A percentile compares a stretch with the other conserved stretches of the same genome.
Conservation (phyloP, 2,113 vertebrate genomes). For the Peromyscus californicus region DNA sequence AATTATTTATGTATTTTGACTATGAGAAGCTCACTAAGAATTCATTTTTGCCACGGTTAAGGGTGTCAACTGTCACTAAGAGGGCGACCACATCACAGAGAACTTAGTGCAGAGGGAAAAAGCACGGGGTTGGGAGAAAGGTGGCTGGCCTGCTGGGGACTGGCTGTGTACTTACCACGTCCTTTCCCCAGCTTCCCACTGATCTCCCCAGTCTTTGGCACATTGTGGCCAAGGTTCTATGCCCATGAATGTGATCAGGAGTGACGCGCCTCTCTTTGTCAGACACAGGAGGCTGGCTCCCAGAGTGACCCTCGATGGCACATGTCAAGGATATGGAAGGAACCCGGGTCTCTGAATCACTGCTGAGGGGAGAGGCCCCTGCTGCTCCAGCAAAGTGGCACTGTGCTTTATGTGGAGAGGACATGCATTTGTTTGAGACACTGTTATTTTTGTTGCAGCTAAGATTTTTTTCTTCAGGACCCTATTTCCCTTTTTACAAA, state of each 20-base stretch:
- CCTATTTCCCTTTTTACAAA: constrained; percentile 45
- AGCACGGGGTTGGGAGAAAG: not conserved
- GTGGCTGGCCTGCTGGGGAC: not conserved
- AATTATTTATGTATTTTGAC: not conserved
- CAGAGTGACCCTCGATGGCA: not conserved
- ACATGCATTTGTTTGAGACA: not conserved
- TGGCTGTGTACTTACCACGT: not conserved
- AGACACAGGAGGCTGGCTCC: not conserved
- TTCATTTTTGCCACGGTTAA: not conserved
- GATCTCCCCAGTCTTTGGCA: not conserved
- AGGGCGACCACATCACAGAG: not conserved
- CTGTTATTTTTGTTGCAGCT: constrained; percentile 20
- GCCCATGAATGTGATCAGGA: not conserved
- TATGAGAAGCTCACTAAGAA: not conserved
- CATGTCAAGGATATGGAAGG: not conserved
- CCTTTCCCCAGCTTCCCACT: not conserved
- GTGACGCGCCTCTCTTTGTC: not conserved
- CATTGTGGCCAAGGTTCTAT: not conserved
- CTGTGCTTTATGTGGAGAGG: not conserved
- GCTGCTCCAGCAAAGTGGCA: not conserved
- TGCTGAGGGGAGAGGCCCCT: not conserved
- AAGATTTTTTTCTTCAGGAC: not conserved
- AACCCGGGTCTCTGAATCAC: not conserved
- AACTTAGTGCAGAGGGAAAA: not conserved
- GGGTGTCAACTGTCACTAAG: not conserved